A percentile compares a stretch with the other conserved stretches of the same genome.
phyloP scores from a whole-genome alignment of 2,113 vertebrate species.

The Cariama cristata region DNA sequence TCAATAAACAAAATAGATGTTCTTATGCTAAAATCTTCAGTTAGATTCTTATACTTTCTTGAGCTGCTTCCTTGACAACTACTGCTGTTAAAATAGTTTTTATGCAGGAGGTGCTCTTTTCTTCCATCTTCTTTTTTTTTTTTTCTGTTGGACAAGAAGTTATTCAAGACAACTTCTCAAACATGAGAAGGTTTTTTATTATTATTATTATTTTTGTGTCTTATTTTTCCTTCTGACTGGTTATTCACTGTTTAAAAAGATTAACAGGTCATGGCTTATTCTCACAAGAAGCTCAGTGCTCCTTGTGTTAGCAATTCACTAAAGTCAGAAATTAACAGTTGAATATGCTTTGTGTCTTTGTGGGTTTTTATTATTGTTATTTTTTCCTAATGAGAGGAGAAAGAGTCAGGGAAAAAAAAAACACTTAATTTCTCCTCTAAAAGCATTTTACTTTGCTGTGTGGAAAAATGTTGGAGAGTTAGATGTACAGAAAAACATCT shows the following conservation, averaged over 20 bases:
- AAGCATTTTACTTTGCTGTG: neutral
- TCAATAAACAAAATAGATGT: neutral
- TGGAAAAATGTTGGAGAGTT: neutral
- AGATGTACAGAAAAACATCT: neutral
- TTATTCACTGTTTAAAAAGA: neutral
- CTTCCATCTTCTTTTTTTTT: neutral
- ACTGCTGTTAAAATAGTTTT: neutral
- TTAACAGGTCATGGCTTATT: neutral
- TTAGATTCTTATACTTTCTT: neutral
- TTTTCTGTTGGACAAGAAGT: neutral
- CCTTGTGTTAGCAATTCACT: neutral
- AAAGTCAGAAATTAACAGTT: neutral
- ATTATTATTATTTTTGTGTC: too few relatives aligned
- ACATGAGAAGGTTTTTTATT: neutral
- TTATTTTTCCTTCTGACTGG: neutral
- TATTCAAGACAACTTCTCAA: neutral
- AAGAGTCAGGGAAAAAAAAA: neutral
- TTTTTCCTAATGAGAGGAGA: neutral
- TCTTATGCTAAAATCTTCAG: neutral
- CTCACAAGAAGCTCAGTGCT: neutral
- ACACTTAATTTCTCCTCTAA: neutral
- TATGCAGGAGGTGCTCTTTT: neutral
- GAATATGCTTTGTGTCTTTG: neutral
- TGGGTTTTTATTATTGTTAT: neutral
- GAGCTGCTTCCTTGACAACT: neutral